Percentiles rank a stretch among this genome's conserved stretches.
Conservation (phyloP, 2,113 vertebrate genomes). For the Brachyistius frenatus region DNA sequence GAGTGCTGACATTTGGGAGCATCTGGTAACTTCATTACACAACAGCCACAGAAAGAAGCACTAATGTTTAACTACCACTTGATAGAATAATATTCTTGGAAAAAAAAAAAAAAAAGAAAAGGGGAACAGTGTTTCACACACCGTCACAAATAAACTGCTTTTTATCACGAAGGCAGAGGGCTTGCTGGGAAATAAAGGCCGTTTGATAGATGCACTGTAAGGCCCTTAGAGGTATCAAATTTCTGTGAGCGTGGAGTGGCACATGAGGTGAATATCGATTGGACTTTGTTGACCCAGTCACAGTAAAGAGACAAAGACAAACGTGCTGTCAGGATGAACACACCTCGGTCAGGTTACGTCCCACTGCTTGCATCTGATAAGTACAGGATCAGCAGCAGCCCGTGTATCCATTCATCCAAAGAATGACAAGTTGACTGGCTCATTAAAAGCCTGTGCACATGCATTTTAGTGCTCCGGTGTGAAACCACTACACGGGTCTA, state of each 20-base stretch:
- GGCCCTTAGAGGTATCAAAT: slow-evolving; percentile 36
- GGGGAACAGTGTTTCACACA: background rate
- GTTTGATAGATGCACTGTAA: slow-evolving; percentile 16
- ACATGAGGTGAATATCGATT: slow-evolving; percentile 39
- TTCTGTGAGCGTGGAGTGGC: slow-evolving; percentile 13
- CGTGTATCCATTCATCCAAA: background rate
- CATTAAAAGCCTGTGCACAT: slow-evolving; percentile 10
- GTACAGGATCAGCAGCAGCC: slow-evolving; percentile 3
- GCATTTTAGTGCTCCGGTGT: slow-evolving; percentile 19
- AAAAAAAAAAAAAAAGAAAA: background rate
- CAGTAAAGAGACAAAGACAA: slow-evolving; percentile 51
- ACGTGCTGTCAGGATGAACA: slow-evolving; percentile 33
- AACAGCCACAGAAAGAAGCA: slow-evolving; percentile 34
- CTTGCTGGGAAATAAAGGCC: slow-evolving; percentile 17
- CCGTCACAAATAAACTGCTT: background rate
- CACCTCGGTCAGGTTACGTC: slow-evolving; percentile 66
- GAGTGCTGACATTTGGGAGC: slow-evolving; percentile 56
- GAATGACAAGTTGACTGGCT: slow-evolving; percentile 3
- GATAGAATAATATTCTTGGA: slow-evolving; percentile 7
- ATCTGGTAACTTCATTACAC: slow-evolving; percentile 76
- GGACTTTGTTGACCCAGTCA: slow-evolving; percentile 50
- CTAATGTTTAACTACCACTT: slow-evolving; percentile 55
- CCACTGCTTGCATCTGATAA: slow-evolving; percentile 26
- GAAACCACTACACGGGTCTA: slow-evolving; percentile 1
- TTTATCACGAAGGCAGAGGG: background rate